A percentile compares a stretch with the other conserved stretches of the same genome.
These are phyloP conservation scores for Linyphia triangularis DNA, from an alignment of 2,888 invertebrate species.

Conservation along the genomic window DNA sequence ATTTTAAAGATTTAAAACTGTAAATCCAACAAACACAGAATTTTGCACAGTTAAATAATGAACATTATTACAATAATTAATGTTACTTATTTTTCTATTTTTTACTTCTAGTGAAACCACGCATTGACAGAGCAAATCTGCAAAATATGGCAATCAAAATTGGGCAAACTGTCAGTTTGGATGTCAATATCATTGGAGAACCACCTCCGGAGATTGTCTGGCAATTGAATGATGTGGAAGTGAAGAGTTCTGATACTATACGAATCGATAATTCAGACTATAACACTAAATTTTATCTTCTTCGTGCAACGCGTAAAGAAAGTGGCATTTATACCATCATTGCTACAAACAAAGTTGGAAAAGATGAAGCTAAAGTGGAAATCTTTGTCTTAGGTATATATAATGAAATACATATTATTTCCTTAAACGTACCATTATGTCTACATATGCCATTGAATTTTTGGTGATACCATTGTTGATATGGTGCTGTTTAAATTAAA, in stretches of 20 bases:
- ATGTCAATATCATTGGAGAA: slow-evolving; percentile 93
- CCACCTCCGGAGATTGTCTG: slow-evolving; percentile 94
- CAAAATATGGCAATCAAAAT: slow-evolving; percentile 92
- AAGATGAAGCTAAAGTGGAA: slow-evolving; percentile 80
- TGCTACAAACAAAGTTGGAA: slow-evolving; percentile 80
- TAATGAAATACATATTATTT: neutral
- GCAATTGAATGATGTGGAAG: slow-evolving; percentile 84
- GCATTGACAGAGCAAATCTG: slow-evolving; percentile 94
- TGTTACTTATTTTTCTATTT: too few relatives aligned
- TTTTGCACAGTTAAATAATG: too few relatives aligned
- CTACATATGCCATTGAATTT: too few relatives aligned
- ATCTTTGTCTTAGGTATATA: slow-evolving; percentile 79
- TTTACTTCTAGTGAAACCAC: slow-evolving; percentile 89
- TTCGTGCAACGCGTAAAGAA: slow-evolving; percentile 79
- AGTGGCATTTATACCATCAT: slow-evolving; percentile 79
- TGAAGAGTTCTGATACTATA: slow-evolving; percentile 70
- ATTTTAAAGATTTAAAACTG: too few relatives aligned
- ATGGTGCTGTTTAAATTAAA: neutral
- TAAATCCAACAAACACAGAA: too few relatives aligned
- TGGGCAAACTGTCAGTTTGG: slow-evolving; percentile 92
- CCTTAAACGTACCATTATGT: neutral
- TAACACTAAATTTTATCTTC: slow-evolving; percentile 80
- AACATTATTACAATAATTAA: too few relatives aligned
- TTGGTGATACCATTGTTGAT: too few relatives aligned
- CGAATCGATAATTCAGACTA: slow-evolving; percentile 80